Evolutionary conservation across 2,113 vertebrate species (phyloP).

Genomic region (Fregetta grallaria): DNA sequence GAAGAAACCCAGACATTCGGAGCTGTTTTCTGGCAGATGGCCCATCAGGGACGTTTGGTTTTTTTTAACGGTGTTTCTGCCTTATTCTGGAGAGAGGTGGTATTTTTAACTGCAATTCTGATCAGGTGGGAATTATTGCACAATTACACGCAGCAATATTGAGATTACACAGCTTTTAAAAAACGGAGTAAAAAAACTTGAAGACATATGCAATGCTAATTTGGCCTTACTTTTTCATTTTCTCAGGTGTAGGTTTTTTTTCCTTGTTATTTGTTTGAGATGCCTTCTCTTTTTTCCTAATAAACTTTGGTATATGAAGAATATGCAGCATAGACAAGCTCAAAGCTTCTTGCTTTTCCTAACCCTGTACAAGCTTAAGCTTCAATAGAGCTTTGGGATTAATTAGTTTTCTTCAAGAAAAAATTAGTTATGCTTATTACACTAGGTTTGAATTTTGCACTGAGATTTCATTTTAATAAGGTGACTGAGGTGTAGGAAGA

Average conservation of each 20-base stretch:
- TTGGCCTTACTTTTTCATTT: not conserved
- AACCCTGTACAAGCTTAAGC: not conserved
- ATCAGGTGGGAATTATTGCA: not conserved
- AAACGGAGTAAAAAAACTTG: not conserved
- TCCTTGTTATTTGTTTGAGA: not conserved
- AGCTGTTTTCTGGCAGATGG: not conserved
- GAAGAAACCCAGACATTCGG: not conserved
- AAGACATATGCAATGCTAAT: not conserved
- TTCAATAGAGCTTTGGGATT: conserved; percentile 5
- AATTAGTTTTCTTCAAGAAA: not conserved
- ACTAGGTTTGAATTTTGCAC: not conserved
- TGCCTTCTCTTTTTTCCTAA: not conserved
- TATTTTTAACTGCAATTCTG: not conserved
- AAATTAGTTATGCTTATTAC: not conserved
- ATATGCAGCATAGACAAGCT: not conserved
- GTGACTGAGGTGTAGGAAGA: not conserved
- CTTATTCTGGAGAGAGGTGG: not conserved
- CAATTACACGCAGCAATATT: not conserved
- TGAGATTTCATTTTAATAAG: conserved; percentile 2
- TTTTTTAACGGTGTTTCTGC: not conserved
- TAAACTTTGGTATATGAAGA: not conserved
- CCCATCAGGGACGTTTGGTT: not conserved
- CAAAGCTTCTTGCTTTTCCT: not conserved
- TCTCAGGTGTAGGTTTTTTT: not conserved
- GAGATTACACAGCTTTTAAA: not conserved